phyloP scores from a whole-genome alignment of 2,888 invertebrate genomes.

The Cheilosia grossa region DNA sequence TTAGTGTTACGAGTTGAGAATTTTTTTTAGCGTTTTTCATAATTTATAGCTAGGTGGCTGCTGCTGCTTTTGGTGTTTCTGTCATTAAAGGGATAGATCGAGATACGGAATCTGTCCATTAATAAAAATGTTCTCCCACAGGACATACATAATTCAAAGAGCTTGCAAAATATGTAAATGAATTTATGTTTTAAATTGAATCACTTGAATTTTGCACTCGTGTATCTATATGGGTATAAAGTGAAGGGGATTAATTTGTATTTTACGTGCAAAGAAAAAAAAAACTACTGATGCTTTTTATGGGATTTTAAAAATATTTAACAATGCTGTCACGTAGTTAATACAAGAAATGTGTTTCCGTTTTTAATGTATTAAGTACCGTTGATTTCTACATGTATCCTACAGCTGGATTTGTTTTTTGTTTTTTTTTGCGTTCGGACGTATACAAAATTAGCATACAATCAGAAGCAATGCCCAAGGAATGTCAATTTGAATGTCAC shows the following conservation, averaged over 20 bases:
- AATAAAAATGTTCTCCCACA: constrained; percentile 43
- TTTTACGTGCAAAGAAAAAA: constrained; percentile 1
- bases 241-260: constrained; percentile 9
- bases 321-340: constrained; percentile 66
- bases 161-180: constrained; percentile 54
- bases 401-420: constrained; percentile 1
- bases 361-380: constrained; percentile 13
- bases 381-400: constrained; percentile 50
- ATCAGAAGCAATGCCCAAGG: not conserved
- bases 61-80: constrained; percentile 16
- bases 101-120: constrained; percentile 47
- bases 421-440: constrained; percentile 11
- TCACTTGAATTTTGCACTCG: constrained; percentile 32
- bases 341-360: constrained; percentile 53
- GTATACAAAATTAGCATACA: constrained; percentile 5
- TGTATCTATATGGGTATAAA: not conserved
- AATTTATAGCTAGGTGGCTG: constrained; percentile 55
- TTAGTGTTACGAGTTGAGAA: constrained; percentile 73
- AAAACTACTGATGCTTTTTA: constrained; percentile 45
- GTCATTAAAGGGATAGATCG: constrained; percentile 52
- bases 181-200: constrained; percentile 70
- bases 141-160: constrained; percentile 65
- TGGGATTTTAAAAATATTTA: constrained; percentile 59
- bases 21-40: constrained; percentile 71
- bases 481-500: not conserved